Evolutionary conservation across 2,113 vertebrate species (phyloP), one percentile per base, ranked within the genome.

Genomic region (Tinamus guttatus): DNA sequence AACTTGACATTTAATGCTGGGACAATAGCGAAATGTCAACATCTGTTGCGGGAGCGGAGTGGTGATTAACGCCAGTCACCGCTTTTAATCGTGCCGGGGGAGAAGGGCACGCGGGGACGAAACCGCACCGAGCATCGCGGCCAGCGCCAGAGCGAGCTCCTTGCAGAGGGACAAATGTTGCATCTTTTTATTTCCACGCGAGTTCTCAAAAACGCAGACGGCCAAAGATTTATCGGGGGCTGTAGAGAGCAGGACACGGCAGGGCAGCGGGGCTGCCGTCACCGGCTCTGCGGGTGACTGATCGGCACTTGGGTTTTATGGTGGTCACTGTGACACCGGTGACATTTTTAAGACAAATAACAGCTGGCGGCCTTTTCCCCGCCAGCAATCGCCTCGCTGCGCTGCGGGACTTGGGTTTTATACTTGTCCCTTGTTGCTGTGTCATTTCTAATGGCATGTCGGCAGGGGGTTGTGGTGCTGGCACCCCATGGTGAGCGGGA

Each of bases 1-100:
- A 97, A 97, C 96, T 96, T 98, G 97, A 97, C 98, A 98, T 98
- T 98, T 98, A 75, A 74, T 97, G 96, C 93, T 85, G 75, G 94
- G 91, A 98, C 93, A 97, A 94, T 62, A 93, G 81, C 56, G 86
- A 97, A 98, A 98, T 98, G 94, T 97, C 98, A 98, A 94, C 98
- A 98, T 97, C 97, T 98, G 97, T 60, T 95, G 74, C 75, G 60
- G 96, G 91, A 97, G 93, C 59, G 63, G 88, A 84, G 74, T 89
- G 92, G 96, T 51, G 41, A 97, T 95, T 87, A 95, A 84, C 32
- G 47, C 52, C 60, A n/a, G 60, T 81, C 80, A 58, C 73, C 24
- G 73, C 87, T 91, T 81, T 89, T 62, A 81, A 94, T 87, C 51
- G 54, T 15, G 34, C n/a, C 52, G 45, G 18, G 43, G 65, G 27